A percentile compares a stretch with the other conserved stretches of the same genome.
phyloP scores from a whole-genome alignment of 2,113 vertebrate species.

The Petrocephalus microphthalmus region DNA sequence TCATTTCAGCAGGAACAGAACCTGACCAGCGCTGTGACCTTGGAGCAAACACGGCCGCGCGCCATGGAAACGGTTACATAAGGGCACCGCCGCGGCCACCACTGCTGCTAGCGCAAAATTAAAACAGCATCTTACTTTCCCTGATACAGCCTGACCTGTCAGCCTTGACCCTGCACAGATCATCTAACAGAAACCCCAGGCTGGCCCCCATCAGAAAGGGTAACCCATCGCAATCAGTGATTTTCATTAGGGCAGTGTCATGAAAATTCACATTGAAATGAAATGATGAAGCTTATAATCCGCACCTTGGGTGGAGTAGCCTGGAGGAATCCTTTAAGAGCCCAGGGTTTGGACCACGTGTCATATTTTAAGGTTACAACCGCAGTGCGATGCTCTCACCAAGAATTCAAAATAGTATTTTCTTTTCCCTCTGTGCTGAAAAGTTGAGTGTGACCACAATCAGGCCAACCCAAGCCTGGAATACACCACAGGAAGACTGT shows the following conservation, averaged over 20 bases:
- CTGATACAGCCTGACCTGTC: not conserved
- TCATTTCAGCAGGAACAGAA: not conserved
- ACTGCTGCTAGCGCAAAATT: not conserved
- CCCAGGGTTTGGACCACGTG: not conserved
- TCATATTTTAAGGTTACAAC: not conserved
- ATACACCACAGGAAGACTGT: not conserved
- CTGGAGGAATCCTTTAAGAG: not conserved
- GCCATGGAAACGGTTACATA: slow-evolving; percentile 15
- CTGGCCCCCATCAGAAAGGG: not conserved
- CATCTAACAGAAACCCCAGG: not conserved
- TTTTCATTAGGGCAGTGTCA: slow-evolving; percentile 14
- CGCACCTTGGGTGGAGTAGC: not conserved
- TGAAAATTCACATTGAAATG: slow-evolving; percentile 1
- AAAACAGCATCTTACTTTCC: not conserved
- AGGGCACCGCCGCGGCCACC: not conserved
- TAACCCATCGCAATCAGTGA: not conserved
- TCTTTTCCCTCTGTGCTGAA: not conserved
- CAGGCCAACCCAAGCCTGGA: not conserved
- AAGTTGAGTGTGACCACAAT: not conserved
- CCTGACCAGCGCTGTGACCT: slow-evolving; percentile 15
- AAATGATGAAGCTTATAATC: not conserved
- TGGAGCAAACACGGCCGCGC: slow-evolving; percentile 12
- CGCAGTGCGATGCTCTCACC: not conserved
- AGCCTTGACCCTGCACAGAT: not conserved
- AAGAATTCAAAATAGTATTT: not conserved